These are phyloP conservation scores for Mystacornis crossleyi DNA, from an alignment of 2,113 vertebrate genomes.

Conservation along the genomic window DNA sequence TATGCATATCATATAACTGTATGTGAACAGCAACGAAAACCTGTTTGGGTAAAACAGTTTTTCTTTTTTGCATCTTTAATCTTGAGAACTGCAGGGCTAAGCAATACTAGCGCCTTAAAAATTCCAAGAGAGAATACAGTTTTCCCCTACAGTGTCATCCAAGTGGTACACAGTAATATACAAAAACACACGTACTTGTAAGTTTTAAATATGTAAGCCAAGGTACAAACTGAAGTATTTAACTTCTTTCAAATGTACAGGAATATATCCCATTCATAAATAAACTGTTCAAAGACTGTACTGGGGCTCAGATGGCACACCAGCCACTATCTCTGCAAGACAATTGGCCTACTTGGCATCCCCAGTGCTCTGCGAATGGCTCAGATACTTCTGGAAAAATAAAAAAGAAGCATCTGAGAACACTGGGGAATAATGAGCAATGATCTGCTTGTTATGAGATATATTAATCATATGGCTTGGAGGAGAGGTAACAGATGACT, in stretches of 20 bases:
- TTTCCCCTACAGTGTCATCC: background rate
- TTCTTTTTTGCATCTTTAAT: background rate
- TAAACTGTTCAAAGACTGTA: background rate
- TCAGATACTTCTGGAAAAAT: background rate
- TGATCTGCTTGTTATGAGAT: background rate
- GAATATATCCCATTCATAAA: background rate
- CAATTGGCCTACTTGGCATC: background rate
- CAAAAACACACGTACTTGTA: background rate
- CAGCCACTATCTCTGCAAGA: background rate
- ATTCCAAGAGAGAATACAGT: background rate
- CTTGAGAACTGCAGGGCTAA: background rate
- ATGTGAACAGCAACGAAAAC: background rate
- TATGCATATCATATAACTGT: rapidly evolving
- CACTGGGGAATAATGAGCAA: background rate
- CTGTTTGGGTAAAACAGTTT: background rate
- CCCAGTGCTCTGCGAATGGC: background rate
- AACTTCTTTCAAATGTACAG: background rate
- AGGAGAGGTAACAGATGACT: slow-evolving; percentile 20
- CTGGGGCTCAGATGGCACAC: background rate
- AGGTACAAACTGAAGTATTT: background rate
- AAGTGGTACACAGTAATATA: background rate
- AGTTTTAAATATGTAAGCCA: background rate
- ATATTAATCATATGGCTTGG: slow-evolving; percentile 4
- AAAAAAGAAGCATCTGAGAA: slow-evolving; percentile 7
- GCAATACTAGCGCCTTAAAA: background rate